A percentile compares a stretch with the other conserved stretches of the same genome.
Evolutionary conservation across 2,113 vertebrate genomes (phyloP).

Genomic region (Heterochromis multidens): DNA sequence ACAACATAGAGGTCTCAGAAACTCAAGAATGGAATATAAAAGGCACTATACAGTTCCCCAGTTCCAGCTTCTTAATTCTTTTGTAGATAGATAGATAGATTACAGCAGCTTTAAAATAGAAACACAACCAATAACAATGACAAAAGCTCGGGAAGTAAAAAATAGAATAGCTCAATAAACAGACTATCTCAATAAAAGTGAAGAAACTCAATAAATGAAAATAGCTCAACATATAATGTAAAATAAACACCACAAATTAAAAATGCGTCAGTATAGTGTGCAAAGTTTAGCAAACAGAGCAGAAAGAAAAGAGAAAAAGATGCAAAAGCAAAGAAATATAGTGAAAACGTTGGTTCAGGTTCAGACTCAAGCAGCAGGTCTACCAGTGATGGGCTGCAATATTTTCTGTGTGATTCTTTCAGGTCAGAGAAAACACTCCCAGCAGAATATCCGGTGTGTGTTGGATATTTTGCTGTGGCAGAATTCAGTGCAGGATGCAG

Average conservation of each 20-base stretch:
- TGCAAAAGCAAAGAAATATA: not conserved
- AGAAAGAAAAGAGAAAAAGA: not conserved
- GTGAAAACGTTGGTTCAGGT: not conserved
- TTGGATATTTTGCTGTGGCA: constrained; percentile 39
- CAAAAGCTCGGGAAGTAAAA: not conserved
- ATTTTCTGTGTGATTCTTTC: not conserved
- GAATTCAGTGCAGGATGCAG: constrained; percentile 45
- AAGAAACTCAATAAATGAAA: not conserved
- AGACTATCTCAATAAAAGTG: not conserved
- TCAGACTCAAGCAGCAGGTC: not conserved
- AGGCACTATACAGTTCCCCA: not conserved
- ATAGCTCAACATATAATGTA: not conserved
- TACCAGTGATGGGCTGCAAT: not conserved
- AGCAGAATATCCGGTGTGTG: constrained; percentile 22
- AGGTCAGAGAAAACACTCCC: constrained; percentile 13
- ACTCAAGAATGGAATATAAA: too few species aligned
- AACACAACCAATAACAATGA: not conserved
- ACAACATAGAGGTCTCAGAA: not conserved
- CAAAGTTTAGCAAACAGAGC: not conserved
- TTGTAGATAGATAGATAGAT: not conserved
- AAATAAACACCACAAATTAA: not conserved
- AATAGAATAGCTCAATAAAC: not conserved
- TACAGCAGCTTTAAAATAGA: not conserved
- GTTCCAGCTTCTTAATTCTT: not conserved
- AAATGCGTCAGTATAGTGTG: not conserved